Evolutionary conservation across 2,797 vertebrate species (phyloP).

Genomic region (Chromis chromis): DNA sequence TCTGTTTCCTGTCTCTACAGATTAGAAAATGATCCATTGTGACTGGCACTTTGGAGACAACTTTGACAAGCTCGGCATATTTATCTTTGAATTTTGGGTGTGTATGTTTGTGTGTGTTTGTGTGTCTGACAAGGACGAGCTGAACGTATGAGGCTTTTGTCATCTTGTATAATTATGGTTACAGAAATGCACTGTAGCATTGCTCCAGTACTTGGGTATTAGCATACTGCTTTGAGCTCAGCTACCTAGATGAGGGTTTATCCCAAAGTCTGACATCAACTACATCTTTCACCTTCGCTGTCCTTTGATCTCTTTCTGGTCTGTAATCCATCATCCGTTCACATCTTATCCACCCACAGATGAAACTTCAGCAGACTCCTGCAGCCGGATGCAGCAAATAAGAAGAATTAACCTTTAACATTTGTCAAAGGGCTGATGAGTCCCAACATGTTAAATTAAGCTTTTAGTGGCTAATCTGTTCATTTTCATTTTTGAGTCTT

Average conservation of each 20-base stretch:
- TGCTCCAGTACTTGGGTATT: not conserved
- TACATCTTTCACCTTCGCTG: slow-evolving; percentile 16
- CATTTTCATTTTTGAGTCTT: not conserved
- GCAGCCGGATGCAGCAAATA: not conserved
- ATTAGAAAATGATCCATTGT: slow-evolving; percentile 86
- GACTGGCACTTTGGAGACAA: slow-evolving; percentile 90
- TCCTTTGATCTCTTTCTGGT: slow-evolving; percentile 28
- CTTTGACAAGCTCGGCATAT: slow-evolving; percentile 84
- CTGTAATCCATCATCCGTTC: slow-evolving; percentile 3
- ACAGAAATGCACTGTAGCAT: not conserved
- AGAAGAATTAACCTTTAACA: not conserved
- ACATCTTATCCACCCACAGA: slow-evolving; percentile 16
- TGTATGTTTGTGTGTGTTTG: slow-evolving; percentile 6
- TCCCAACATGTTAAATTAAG: not conserved
- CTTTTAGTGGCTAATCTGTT: too few species aligned
- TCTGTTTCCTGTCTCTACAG: slow-evolving; percentile 76
- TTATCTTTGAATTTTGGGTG: slow-evolving; percentile 30
- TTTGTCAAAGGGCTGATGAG: not conserved
- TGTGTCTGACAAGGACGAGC: slow-evolving; percentile 20
- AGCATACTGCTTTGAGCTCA: slow-evolving; percentile 10
- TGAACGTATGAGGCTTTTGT: slow-evolving; percentile 6
- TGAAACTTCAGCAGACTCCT: not conserved
- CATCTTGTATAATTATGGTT: slow-evolving; percentile 11
- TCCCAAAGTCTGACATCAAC: slow-evolving; percentile 22
- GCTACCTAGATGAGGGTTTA: slow-evolving; percentile 12